These are phyloP conservation scores for Vimba vimba DNA, from an alignment of 2,113 vertebrate species.

Conservation along the genomic window DNA sequence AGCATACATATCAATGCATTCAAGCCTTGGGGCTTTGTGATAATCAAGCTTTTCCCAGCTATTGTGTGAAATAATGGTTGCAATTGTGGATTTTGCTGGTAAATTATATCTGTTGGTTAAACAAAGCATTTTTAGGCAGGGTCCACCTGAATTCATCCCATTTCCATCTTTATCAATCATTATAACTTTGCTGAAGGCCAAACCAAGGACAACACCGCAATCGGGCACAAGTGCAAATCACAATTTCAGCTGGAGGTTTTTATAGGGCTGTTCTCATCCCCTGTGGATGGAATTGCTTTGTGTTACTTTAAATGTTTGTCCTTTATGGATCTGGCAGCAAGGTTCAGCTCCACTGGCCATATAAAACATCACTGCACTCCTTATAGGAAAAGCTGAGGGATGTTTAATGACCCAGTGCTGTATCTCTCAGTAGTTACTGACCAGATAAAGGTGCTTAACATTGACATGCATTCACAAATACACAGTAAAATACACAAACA, in stretches of 20 bases:
- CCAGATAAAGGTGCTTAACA: conserved; percentile 56
- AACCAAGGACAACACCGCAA: conserved; percentile 67
- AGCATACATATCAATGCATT: no score
- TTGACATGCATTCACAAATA: conserved; percentile 40
- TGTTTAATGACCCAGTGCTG: conserved; percentile 54
- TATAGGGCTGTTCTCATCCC: conserved; percentile 63
- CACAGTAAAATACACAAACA: conserved; percentile 34
- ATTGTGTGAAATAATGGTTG: background rate
- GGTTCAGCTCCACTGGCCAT: conserved; percentile 50
- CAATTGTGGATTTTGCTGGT: background rate
- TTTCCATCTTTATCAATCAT: conserved; percentile 21
- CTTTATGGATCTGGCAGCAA: conserved; percentile 59
- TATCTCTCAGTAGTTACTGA: conserved; percentile 52
- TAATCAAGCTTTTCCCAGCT: background rate
- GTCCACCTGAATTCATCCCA: background rate
- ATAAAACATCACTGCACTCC: conserved; percentile 49
- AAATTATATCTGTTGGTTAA: background rate
- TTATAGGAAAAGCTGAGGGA: conserved; percentile 38
- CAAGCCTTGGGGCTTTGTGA: background rate
- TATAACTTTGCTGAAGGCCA: conserved; percentile 45
- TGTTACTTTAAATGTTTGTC: conserved; percentile 70
- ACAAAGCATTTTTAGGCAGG: background rate
- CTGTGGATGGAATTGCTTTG: conserved; percentile 69
- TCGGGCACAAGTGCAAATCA: conserved; percentile 60
- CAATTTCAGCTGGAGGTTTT: conserved; percentile 65